These are phyloP conservation scores for Sternarchorhynchus goeldii DNA, from an alignment of 2,797 vertebrate species.

Conservation along the genomic window DNA sequence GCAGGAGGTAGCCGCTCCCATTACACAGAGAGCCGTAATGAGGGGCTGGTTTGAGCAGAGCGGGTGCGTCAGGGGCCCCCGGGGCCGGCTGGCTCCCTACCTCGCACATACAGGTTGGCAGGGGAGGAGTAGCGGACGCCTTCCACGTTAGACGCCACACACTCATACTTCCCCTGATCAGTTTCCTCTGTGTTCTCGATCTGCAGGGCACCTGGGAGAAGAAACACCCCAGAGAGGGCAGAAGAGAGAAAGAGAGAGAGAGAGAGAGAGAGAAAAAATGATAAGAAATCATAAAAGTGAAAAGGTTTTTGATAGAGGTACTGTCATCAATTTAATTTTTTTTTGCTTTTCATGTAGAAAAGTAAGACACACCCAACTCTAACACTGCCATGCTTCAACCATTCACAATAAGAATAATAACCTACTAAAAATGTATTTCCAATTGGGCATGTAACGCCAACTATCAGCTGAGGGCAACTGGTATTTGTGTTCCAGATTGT, in stretches of 20 bases:
- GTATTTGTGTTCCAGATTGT: conserved; percentile 5
- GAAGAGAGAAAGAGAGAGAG: conserved; percentile 47
- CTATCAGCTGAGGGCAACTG: not conserved
- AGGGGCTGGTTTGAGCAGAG: conserved; percentile 53
- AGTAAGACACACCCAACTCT: too few relatives aligned
- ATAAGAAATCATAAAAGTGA: conserved; percentile 42
- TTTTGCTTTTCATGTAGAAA: too few relatives aligned
- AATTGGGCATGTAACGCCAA: too few relatives aligned
- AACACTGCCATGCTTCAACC: too few relatives aligned
- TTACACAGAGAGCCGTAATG: conserved; percentile 7
- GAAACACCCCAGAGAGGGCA: conserved; percentile 54
- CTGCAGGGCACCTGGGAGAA: conserved; percentile 91
- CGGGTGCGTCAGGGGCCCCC: conserved; percentile 61
- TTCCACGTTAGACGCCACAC: conserved; percentile 96
- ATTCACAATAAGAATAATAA: too few relatives aligned
- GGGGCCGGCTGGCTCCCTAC: conserved; percentile 86
- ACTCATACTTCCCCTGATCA: conserved; percentile 99
- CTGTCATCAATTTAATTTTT: conserved; percentile 45
- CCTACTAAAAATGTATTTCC: too few relatives aligned
- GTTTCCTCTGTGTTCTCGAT: conserved; percentile 99
- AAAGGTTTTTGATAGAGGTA: conserved; percentile 39
- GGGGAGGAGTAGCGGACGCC: conserved; percentile 98
- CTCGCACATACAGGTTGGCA: conserved; percentile 99
- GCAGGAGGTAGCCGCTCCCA: not conserved
- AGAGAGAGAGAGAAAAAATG: conserved; percentile 43